Evolutionary conservation across 2,113 vertebrate species (phyloP).

Genomic region (Oenanthe melanoleuca): DNA sequence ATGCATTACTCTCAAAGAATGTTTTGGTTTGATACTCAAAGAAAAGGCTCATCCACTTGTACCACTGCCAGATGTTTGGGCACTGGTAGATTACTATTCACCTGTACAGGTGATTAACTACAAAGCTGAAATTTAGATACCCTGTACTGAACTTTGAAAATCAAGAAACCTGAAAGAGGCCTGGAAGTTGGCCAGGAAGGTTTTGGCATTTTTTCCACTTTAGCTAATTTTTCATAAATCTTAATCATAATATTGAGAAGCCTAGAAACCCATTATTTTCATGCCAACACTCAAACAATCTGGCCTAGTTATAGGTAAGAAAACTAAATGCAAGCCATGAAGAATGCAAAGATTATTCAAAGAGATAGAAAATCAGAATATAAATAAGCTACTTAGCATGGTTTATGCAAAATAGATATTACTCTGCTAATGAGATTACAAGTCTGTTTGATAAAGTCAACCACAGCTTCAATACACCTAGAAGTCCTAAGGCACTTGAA

Average conservation of each 20-base stretch:
- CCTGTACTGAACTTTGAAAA: not conserved
- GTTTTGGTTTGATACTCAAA: not conserved
- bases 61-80: not conserved
- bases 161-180: not conserved
- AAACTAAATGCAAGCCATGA: not conserved
- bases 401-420: slow-evolving; percentile 36
- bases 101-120: not conserved
- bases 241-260: not conserved
- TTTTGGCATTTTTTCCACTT: not conserved
- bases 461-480: not conserved
- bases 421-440: slow-evolving; percentile 28
- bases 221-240: not conserved
- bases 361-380: not conserved
- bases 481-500: slow-evolving; percentile 9
- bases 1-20: not conserved
- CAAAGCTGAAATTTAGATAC: not conserved
- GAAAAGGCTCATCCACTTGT: not conserved
- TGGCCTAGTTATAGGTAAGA: not conserved
- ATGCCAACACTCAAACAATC: not conserved
- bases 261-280: not conserved
- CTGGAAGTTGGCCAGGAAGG: not conserved
- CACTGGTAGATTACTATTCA: not conserved
- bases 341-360: not conserved
- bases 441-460: slow-evolving; percentile 15
- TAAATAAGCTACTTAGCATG: not conserved